Conservation (phyloP, 2,888 invertebrate species). For the Hirudinaria manillensis region DNA sequence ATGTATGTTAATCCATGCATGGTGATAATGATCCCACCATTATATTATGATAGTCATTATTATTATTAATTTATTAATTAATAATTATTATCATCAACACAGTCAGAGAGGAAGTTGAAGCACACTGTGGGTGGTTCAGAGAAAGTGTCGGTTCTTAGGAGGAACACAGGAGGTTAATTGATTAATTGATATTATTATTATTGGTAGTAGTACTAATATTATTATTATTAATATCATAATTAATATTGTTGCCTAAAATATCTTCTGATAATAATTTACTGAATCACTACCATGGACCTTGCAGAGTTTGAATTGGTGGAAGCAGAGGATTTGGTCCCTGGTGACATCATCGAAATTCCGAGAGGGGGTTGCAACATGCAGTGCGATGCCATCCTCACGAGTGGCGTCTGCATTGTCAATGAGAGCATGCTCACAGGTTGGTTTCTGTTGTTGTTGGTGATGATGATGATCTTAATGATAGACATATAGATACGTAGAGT, state of each 20-base stretch:
- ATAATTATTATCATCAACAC: conserved; percentile 30
- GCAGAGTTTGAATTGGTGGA: conserved; percentile 49
- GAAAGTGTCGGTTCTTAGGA: conserved; percentile 65
- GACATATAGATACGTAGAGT: not conserved
- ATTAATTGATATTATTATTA: not conserved
- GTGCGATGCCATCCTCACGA: conserved; percentile 79
- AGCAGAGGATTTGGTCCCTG: conserved; percentile 75
- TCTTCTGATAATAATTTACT: not conserved
- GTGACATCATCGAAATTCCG: conserved; percentile 80
- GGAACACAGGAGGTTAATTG: conserved; percentile 36
- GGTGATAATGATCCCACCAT: not conserved
- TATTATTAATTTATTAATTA: not conserved
- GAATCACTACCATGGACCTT: not conserved
- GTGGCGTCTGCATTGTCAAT: conserved; percentile 80
- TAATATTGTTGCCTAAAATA: not conserved
- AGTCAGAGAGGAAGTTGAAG: conserved; percentile 84
- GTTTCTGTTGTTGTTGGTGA: conserved; percentile 25
- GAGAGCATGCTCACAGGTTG: conserved; percentile 86
- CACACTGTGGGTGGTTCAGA: conserved; percentile 79
- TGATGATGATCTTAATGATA: not conserved
- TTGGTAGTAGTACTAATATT: not conserved
- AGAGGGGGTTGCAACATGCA: conserved; percentile 76
- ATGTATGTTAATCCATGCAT: no score
- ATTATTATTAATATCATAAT: not conserved
- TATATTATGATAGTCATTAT: not conserved